Base-by-base conservation (phyloP, 1,140 invertebrate species). In the Tribolium madens region DNA sequence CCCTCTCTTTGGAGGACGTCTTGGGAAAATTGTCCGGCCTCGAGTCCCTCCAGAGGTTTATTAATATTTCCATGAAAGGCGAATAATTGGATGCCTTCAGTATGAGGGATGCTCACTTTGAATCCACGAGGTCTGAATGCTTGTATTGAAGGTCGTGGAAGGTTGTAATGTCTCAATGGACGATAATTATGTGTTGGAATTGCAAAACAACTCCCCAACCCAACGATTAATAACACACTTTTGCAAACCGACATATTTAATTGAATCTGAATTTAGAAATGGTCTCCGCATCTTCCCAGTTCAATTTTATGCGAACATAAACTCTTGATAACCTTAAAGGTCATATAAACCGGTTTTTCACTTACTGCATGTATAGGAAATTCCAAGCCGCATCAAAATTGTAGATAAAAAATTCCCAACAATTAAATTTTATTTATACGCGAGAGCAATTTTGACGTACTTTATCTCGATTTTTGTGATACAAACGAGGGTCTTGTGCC, bases 21-120 rank as follows among this genome's bases (percentile, higher is more conserved):
- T 52, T 79, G 79, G 0, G 88, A 86, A 72, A 90, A 87, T 15
- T 84, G 82, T 48, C 89, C 89, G 6, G 88, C 87, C 77, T 88
- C 88, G 10, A 88, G 77, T 3, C 83, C 82, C 10, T 80, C 21
- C 78, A 85, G 77, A 42, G 79, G 53, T 57, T 76, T 52, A 71
- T 86, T 86, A 9, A 86, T 76, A 74, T 83, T 85, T 0, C 84
- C 85, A 79, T 86, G 85, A 46, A 86, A 86, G 0, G 85, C 84
- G 73, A 86, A 85, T 13, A 85, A 76, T 52, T 80, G 21, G 1
- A 86, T 80, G 1, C 85, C 85, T 17, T 74, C 68, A 26, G 79
- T 70, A 73, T 86, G 79, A 1, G 84, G 84, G 46, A 86, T 84
- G 18, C 78, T 83, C 0, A 86, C 79, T 47, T 79, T 64, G 50